phyloP scores from a whole-genome alignment of 2,888 invertebrate genomes.

The Macrosoma leucophasiata region DNA sequence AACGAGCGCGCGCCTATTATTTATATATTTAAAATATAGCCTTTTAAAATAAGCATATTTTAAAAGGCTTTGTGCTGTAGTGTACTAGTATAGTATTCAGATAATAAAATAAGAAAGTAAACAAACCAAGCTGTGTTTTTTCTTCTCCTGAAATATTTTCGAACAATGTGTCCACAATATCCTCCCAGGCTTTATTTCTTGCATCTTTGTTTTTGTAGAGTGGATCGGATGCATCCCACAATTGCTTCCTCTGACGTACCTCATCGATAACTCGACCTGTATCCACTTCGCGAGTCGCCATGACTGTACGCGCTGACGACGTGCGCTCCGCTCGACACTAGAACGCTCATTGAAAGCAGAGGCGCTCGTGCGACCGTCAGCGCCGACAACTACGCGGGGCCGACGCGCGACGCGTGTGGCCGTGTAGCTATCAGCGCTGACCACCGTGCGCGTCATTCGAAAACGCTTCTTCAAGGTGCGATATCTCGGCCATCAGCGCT shows the following conservation, averaged over 20 bases:
- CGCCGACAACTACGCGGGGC: slow-evolving; percentile 21
- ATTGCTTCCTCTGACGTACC: slow-evolving; percentile 14
- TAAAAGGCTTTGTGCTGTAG: slow-evolving; percentile 4
- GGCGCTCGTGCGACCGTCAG: slow-evolving; percentile 21
- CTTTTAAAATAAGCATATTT: no score
- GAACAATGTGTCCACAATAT: slow-evolving; percentile 1
- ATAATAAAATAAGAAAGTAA: slow-evolving; percentile 7
- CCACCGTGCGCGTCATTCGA: slow-evolving; percentile 14
- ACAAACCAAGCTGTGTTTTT: neutral
- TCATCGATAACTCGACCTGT: slow-evolving; percentile 8
- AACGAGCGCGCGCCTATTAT: no score
- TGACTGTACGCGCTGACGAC: slow-evolving; percentile 24
- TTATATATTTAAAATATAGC: no score
- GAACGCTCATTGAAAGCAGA: slow-evolving; percentile 26
- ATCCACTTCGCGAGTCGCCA: slow-evolving; percentile 17
- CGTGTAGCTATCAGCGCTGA: slow-evolving; percentile 15
- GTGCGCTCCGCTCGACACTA: slow-evolving; percentile 24
- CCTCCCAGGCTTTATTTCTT: slow-evolving; percentile 5
- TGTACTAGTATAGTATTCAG: slow-evolving; percentile 1
- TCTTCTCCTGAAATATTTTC: slow-evolving; percentile 2
- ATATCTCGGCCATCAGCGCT: no score
- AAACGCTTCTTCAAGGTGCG: no score
- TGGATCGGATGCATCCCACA: slow-evolving; percentile 10
- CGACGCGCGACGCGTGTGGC: slow-evolving; percentile 22
- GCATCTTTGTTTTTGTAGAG: slow-evolving; percentile 9